Base-by-base conservation (phyloP, 2,113 vertebrate genomes). In the Girardinichthys multiradiatus region DNA sequence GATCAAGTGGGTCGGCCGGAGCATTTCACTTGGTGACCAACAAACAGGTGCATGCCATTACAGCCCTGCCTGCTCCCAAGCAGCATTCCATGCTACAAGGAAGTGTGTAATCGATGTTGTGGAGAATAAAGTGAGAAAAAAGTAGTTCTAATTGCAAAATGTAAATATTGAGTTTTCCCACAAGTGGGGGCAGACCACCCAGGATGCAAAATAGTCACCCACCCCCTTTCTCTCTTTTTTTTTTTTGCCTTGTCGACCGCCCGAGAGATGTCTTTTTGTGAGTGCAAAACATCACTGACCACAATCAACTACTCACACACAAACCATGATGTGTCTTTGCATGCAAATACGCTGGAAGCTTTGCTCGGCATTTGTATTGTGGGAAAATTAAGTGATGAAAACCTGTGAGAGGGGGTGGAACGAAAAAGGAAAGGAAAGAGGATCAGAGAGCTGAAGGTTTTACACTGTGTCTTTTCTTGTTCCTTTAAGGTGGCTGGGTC, bases 121-220 rank as follows among this genome's bases (percentile, higher is more conserved):
- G 87, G 92, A 93, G 92, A 93, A 93, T 91, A 85, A 94, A 94
- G 90, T 90, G 90, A 92, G 89, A 91, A 93, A 93, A 93, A 95
- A 93, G 89, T 92, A 90, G 85, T 94, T 95, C 92, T 94, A 94
- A 94, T 94, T 94, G 92, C 93, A 94, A 95, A 94, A 95, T 94
- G 94, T 95, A 95, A 95, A 95, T 95, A 95, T 95, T 95, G 93
- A 92, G 93, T 93, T 94, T 95, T 95, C 94, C 94, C 94, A 95
- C 94, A 94, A 95, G 93, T 84, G 91, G 91, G 92, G 92, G 90
- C 82, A 92, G 94, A 95, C 94, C 94, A 95, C 94, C 94, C 94
- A 95, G 93, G 93, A 94, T 95, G 94, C 92, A 93, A 94, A 94
- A 94, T 79, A 94, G 89, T 91, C 92, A 91, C 92, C 90, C 84